phyloP scores from a whole-genome alignment of 2,113 vertebrate genomes.

The Parus major region DNA sequence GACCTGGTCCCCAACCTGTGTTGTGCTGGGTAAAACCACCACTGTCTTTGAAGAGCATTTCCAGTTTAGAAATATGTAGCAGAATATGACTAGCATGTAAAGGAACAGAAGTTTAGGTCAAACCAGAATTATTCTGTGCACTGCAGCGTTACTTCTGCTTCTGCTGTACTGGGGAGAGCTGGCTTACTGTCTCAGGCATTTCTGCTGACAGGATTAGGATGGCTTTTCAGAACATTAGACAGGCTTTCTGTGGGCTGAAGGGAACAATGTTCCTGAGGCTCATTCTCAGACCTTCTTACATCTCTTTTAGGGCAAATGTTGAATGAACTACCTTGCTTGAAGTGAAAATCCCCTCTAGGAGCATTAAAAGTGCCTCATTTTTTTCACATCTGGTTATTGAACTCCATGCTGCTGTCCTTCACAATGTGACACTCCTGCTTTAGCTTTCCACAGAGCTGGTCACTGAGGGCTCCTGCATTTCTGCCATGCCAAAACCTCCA shows the following conservation, averaged over 20 bases:
- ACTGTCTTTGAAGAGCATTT: background rate
- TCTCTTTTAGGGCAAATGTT: background rate
- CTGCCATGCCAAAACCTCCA: background rate
- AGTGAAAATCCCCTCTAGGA: background rate
- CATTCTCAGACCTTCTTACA: background rate
- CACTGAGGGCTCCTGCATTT: background rate
- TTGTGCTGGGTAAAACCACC: background rate
- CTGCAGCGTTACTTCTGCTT: background rate
- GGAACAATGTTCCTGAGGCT: background rate
- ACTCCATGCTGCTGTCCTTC: background rate
- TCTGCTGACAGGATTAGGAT: background rate
- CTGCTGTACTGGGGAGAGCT: background rate
- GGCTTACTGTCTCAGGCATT: background rate
- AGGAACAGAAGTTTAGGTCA: background rate
- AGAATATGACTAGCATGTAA: background rate
- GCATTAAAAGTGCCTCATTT: background rate
- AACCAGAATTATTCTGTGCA: background rate
- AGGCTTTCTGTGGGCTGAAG: background rate
- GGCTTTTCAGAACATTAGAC: background rate
- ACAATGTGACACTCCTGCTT: accelerated
- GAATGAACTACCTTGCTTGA: background rate
- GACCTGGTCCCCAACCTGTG: accelerated
- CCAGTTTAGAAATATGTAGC: background rate
- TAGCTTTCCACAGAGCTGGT: background rate
- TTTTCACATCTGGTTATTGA: background rate